These are phyloP conservation scores for Rhagophthalmus giganteus DNA, from an alignment of 2,888 invertebrate genomes.

Conservation along the genomic window DNA sequence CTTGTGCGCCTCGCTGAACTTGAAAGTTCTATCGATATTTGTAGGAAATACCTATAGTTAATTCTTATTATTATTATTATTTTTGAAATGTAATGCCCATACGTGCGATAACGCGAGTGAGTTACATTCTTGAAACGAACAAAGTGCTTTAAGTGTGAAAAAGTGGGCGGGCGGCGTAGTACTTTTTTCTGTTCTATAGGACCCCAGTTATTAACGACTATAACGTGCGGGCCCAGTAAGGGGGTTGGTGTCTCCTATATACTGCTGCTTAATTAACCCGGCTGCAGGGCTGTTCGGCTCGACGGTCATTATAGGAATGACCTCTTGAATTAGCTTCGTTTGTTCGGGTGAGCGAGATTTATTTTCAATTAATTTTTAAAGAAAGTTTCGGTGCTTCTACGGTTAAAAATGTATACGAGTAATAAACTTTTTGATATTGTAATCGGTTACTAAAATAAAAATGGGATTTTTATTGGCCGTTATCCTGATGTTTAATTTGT, in stretches of 20 bases:
- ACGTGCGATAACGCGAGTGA: too few relatives aligned
- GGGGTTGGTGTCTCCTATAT: constrained; percentile 28
- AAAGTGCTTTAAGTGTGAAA: too few relatives aligned
- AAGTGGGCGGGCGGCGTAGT: too few relatives aligned
- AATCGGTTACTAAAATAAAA: too few relatives aligned
- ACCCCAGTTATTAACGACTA: constrained; percentile 29
- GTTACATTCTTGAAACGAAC: too few relatives aligned
- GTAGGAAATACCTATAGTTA: not conserved
- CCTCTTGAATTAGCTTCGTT: constrained; percentile 44
- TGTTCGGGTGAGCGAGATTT: constrained; percentile 39
- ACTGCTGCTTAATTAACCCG: constrained; percentile 45
- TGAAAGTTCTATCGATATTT: not conserved
- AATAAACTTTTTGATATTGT: too few relatives aligned
- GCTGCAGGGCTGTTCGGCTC: constrained; percentile 35
- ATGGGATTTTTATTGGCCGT: too few relatives aligned
- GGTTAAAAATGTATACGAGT: too few relatives aligned
- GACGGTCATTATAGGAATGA: constrained; percentile 47
- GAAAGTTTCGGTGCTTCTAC: not conserved
- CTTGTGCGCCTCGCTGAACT: constrained; percentile 15
- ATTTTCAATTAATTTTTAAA: constrained; percentile 42
- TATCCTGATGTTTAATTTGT: too few relatives aligned
- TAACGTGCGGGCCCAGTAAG: constrained; percentile 26
- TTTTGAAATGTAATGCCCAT: too few relatives aligned
- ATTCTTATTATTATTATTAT: constrained; percentile 3
- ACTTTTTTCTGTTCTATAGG: too few relatives aligned